These are phyloP conservation scores for Naso thynnoides DNA, from an alignment of 2,797 vertebrate species.

Conservation along the genomic window DNA sequence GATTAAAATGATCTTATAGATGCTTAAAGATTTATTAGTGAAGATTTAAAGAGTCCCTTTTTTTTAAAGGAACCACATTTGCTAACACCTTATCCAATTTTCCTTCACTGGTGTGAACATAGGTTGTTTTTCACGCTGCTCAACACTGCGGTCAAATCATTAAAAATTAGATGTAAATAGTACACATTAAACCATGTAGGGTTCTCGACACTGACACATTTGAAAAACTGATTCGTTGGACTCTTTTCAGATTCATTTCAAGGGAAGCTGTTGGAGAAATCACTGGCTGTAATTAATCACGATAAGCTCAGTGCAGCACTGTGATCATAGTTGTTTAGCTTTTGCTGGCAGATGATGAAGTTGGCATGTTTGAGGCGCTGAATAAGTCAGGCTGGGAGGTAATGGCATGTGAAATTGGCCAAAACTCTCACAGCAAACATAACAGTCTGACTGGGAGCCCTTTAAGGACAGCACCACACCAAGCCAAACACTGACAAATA, in stretches of 20 bases:
- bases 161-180: not conserved
- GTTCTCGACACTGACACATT: constrained; percentile 21
- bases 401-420: constrained; percentile 7
- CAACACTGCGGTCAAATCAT: not conserved
- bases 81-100: not conserved
- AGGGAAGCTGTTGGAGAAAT: not conserved
- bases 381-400: constrained; percentile 13
- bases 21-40: not conserved
- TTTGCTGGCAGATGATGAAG: not conserved
- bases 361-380: not conserved
- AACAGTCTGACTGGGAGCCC: not conserved
- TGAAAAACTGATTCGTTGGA: not conserved
- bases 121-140: not conserved
- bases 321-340: not conserved
- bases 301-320: constrained; percentile 1
- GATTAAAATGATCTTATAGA: not conserved
- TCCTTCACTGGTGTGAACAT: not conserved
- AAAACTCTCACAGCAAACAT: constrained; percentile 10
- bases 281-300: not conserved
- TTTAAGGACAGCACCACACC: not conserved
- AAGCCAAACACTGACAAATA: constrained; percentile 3
- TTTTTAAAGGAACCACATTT: not conserved
- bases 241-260: not conserved
- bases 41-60: not conserved
- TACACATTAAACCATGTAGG: not conserved